Base-by-base conservation (phyloP, 2,888 invertebrate species). In the Drosophila greeni region DNA sequence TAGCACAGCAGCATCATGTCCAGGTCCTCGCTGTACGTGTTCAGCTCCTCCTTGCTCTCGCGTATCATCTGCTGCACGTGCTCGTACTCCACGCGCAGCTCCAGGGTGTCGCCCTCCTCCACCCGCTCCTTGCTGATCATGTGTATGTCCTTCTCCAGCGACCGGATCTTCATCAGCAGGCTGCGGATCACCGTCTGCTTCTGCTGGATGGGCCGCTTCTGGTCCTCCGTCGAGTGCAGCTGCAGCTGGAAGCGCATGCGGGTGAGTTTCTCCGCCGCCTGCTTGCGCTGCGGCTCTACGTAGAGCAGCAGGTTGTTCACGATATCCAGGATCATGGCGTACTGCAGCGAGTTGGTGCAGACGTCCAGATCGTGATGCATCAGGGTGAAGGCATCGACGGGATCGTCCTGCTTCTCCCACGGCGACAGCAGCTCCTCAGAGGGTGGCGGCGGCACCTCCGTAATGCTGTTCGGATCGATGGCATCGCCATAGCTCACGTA, bases 281-380 rank as follows among this genome's bases (percentile, higher is more conserved):
- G 95, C 79, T 98, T 96, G 57, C 98, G 92, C 85, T 96, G 95
- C 0, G 99, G 98, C 88, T 99, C 99, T 58, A 99, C 97, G 89
- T 97, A 98, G 1, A 99, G 91, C 54, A 99, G 90, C 31, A 99
- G 91, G 90, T 99, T 98, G 90, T 99, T 99, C 4, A 99, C 95
- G 77, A 99, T 95, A 89, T 99, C 99, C 82, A 99, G 90, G 37
- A 99, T 93, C 97, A 99, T 98, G 2, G 95, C 95, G 88, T 98
- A 99, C 92, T 97, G 91, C 73, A 96, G 87, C 0, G 97, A 97
- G 90, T 98, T 98, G 40, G 98, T 97, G 90, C 96, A 97, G n/a
- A 98, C 97, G 87, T 98, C 97, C 34, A 99, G 91, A 90, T 99
- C 99, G 87, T 99, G 97, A 90, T 99, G 99, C 93, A 98, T 97